Base-by-base conservation (phyloP, 1,140 invertebrate genomes). In the Cepaea nemoralis region DNA sequence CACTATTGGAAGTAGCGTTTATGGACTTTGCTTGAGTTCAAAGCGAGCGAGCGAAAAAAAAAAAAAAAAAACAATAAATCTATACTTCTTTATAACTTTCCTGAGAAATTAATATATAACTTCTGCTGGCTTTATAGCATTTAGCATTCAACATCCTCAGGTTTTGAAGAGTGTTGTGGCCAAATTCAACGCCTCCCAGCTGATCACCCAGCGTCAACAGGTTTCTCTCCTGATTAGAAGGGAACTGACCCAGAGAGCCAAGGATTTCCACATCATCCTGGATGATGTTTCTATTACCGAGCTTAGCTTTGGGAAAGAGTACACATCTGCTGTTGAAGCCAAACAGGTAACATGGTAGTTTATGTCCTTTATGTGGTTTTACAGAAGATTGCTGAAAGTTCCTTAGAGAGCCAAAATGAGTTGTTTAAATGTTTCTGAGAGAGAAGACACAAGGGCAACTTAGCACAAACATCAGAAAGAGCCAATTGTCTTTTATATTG, bases 261-360 rank as follows among this genome's bases (percentile, higher is more conserved):
- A 95, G n/a, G 98, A 99, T 92, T 99, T 99, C 91, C 98, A 99
- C 89, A 98, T 99, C 70, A 98, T 99, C 86, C 91, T 99, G 42
- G 99, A 99, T 93, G 99, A 99, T 93, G 99, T 99, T n/a, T 99
- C 99, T 6, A 95, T 99, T 71, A 99, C 98, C 63, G 99, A 99
- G 91, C 93, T 99, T 55, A 98, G 97, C 91, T 99, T 99, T 92
- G 97, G 98, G 39, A 97, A 98, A 91, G 98, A 99, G 92, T 99
- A 99, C 89, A 98, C 98, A n/a, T 97, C 98, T 70, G 99, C 99
- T 80, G 98, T 99, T 88, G 99, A 99, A 94, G 95, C 98, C 14
- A 99, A 99, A 92, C 99, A 99, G 92, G 97, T 94, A 83, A n/a
- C n/a, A n/a, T n/a, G n/a, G n/a, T n/a, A n/a, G n/a, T n/a, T n/a